Conservation (phyloP, 1,140 invertebrate species). For the Ips typographus region DNA sequence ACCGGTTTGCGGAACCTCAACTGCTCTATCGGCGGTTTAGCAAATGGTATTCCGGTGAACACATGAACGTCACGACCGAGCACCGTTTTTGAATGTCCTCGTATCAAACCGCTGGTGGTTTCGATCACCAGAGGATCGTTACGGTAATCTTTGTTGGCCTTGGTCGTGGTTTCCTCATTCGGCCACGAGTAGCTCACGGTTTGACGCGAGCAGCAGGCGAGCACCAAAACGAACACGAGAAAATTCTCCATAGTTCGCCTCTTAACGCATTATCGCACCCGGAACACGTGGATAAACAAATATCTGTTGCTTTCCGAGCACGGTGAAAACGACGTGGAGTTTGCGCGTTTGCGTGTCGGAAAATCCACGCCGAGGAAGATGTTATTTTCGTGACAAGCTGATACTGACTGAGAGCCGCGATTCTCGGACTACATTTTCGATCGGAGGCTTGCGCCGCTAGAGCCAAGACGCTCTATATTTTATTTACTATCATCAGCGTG, state of each 20-base stretch:
- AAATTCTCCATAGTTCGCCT: constrained; percentile 16
- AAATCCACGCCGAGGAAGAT: constrained; percentile 27
- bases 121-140: constrained; percentile 75
- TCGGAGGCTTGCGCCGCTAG: constrained; percentile 39
- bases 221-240: constrained; percentile 12
- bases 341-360: constrained; percentile 13
- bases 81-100: constrained; percentile 73
- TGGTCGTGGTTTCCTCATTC: constrained; percentile 55
- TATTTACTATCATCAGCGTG: constrained; percentile 31
- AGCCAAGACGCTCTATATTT: constrained; percentile 23
- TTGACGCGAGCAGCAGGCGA: constrained; percentile 1
- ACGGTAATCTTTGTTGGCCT: constrained; percentile 59
- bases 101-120: constrained; percentile 75
- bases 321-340: background rate
- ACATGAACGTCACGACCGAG: constrained; percentile 82
- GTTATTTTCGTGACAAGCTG: constrained; percentile 40
- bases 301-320: constrained; percentile 30
- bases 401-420: constrained; percentile 39
- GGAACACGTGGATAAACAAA: constrained; percentile 37
- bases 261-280: constrained; percentile 29
- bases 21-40: constrained; percentile 86
- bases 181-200: constrained; percentile 49
- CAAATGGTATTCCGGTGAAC: constrained; percentile 93
- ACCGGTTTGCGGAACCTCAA: constrained; percentile 85
- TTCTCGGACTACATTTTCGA: constrained; percentile 24